Base-by-base conservation (phyloP, 2,888 invertebrate genomes). In the Erebia aethiops region DNA sequence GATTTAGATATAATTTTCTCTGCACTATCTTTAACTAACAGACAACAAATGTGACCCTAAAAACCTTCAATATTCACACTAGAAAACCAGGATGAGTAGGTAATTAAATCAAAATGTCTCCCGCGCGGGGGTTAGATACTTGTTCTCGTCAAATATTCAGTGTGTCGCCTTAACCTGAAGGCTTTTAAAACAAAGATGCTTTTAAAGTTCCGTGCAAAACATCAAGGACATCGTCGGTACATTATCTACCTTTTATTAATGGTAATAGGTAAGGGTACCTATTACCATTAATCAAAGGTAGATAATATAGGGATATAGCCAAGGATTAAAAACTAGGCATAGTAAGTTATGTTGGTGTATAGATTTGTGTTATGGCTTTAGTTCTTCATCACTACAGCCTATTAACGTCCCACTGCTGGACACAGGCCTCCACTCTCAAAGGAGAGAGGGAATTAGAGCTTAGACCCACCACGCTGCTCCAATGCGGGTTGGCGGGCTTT, bases 121-220 rank as follows among this genome's bases (percentile, higher is more conserved):
- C 66, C 66, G 62, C 69, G 66, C 57, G 67, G 70, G 26, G 64
- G 81, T 10, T 18, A 21, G 13, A 56, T 56, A 56, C 73, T 77
- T 83, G 82, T 85, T 71, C 75, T 75, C 70, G 72, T 91, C 83
- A 90, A 91, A 87, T 89, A 91, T 91, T 89, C 89, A 91, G 84
- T 83, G 86, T 18, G 18, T 62, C 52, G 9, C 85, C 87, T 87
- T 89, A 52, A 87, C 85, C 87, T 84, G 84, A 84, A 86, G 86
- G 87, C 87, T 89, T 88, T 88, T 84, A 87, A 90, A 90, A 91
- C 91, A 91, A 90, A 91, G 91, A 90, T 89, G 91, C 46, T 92
- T 91, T 92, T 90, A 92, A 91, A 90, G 88, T 87, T 83, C 81
- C 81, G 74, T 74, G 76, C 74, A 69, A 83, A 80, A 83, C 76